Percentiles rank a stretch among this genome's conserved stretches.
phyloP scores from a whole-genome alignment of 2,113 vertebrate species.

The Mugil cephalus region DNA sequence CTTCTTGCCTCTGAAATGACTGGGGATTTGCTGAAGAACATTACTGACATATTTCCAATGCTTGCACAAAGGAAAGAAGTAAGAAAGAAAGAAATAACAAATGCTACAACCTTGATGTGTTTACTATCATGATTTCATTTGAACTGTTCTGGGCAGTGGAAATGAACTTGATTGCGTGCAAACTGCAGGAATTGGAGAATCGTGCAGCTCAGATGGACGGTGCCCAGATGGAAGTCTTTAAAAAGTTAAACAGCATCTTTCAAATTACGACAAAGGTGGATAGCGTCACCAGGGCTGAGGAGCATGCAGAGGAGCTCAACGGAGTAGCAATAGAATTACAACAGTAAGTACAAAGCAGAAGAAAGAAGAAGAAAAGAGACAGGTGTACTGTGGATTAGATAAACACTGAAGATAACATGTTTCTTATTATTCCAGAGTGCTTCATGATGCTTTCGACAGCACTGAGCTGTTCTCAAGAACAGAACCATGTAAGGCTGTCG shows the following conservation, averaged over 20 bases:
- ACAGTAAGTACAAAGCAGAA: constrained; percentile 46
- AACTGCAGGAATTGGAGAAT: constrained; percentile 49
- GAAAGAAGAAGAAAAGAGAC: neutral
- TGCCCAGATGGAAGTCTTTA: constrained; percentile 12
- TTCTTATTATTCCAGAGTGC: constrained; percentile 75
- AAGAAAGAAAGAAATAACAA: no score
- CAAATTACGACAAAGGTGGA: neutral
- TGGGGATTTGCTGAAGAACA: constrained; percentile 42
- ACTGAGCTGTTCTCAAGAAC: constrained; percentile 78
- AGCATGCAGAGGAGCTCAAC: constrained; percentile 57
- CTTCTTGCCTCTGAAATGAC: constrained; percentile 32
- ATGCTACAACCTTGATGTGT: no score
- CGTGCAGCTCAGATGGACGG: constrained; percentile 59
- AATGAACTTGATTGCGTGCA: neutral
- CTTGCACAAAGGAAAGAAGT: constrained; percentile 57
- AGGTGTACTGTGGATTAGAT: neutral
- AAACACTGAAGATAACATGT: neutral
- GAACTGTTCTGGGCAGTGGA: neutral
- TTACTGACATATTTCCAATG: constrained; percentile 22
- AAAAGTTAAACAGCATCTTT: constrained; percentile 38
- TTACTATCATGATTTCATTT: neutral
- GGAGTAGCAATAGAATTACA: constrained; percentile 44
- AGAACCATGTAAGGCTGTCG: constrained; percentile 79
- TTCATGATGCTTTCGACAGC: constrained; percentile 78
- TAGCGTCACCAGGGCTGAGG: constrained; percentile 48